Base-by-base conservation (phyloP, 2,888 invertebrate genomes). In the Erebia ligea region DNA sequence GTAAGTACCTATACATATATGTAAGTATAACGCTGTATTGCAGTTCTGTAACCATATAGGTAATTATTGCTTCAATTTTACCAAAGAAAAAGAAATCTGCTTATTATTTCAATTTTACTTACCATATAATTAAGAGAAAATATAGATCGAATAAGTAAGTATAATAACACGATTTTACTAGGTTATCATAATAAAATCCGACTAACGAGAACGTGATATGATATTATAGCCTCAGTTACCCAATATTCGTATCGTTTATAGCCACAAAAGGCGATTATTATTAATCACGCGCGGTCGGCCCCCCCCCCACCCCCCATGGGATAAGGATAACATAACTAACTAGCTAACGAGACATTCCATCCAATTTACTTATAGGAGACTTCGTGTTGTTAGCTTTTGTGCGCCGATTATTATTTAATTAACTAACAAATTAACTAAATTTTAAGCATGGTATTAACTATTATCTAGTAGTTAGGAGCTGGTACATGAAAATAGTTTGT, bases 291-390 rank as follows among this genome's bases (percentile, higher is more conserved):
- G 40, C 61, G 42, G 61, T 42, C 19, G 61, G 61, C 34, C 34
- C 34, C 34, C 34, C 34, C 6, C n/a, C n/a, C 45, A 15, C 42
- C 61, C 57, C 61, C 42, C 42, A 19, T 17, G 61, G 17, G 42
- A 61, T 19, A 19, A 11, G 42, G 61, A 42, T 61, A 61, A 42
- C 34, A 8, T 58, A 34, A 58, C 61, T 25, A 25, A 57, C 34
- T 42, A 61, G 42, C 61, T 61, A 17, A 17, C 42, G 61, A 42
- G 13, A 61, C 17, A 42, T 61, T 61, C 45, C 17, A 42, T 6
- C 40, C 61, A 61, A 61, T 61, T 61, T 61, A 61, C 42, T 61
- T n/a, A n/a, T n/a, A 42, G 19, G 42, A 42, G 42, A 61, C 19
- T 17, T 10, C 42, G 42, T 61, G 61, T 61, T 42, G 19, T 42